Conservation (phyloP, 2,797 vertebrate genomes). For the Catamblyrhynchus diadema region DNA sequence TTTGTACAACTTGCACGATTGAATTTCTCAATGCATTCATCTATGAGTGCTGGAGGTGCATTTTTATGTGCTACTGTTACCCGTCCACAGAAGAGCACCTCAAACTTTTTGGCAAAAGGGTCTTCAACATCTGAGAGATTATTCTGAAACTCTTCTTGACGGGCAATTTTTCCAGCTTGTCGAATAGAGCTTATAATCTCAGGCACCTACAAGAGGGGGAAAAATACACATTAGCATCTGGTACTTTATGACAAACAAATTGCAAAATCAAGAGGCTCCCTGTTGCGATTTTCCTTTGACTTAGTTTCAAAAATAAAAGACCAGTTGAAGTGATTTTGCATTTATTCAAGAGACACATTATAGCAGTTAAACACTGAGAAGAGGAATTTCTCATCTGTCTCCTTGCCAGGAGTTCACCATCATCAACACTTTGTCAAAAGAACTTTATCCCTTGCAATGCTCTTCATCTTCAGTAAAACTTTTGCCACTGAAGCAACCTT, state of each 20-base stretch:
- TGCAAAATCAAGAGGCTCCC: not conserved
- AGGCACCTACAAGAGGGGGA: conserved; percentile 81
- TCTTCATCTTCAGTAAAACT: not conserved
- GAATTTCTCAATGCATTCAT: conserved; percentile 98
- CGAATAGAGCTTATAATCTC: conserved; percentile 96
- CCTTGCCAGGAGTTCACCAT: not conserved
- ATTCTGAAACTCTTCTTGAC: conserved; percentile 83
- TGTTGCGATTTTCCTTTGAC: not conserved
- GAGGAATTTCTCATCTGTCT: not conserved
- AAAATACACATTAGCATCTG: not conserved
- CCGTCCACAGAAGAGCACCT: conserved; percentile 93
- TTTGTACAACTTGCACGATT: conserved; percentile 75
- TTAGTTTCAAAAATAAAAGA: not conserved
- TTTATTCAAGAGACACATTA: not conserved
- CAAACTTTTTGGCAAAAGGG: conserved; percentile 92
- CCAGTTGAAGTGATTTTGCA: not conserved
- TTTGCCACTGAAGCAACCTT: not conserved
- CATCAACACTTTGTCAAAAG: not conserved
- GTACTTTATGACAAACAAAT: not conserved
- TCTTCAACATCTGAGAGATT: conserved; percentile 79
- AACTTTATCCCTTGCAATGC: not conserved
- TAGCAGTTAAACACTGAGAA: not conserved
- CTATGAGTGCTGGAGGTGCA: conserved; percentile 92
- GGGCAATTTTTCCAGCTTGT: conserved; percentile 92
- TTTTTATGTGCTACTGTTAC: conserved; percentile 94